These are phyloP conservation scores for Clupea harengus DNA, from an alignment of 2,113 vertebrate species.

Conservation along the genomic window DNA sequence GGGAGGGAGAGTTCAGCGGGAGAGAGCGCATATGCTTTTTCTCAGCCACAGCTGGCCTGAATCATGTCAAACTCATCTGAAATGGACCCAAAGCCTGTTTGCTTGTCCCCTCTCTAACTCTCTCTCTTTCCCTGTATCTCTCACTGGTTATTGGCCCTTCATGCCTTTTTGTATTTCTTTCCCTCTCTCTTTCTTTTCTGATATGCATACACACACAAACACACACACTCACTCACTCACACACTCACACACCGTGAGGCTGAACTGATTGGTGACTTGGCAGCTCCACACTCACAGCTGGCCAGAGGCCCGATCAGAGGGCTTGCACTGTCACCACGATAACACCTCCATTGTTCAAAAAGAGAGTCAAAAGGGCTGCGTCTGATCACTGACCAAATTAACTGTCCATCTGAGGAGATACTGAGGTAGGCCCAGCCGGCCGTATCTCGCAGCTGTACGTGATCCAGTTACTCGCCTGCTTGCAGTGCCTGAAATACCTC, in stretches of 20 bases:
- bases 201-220: neutral
- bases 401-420: constrained; percentile 58
- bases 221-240: too few relatives aligned
- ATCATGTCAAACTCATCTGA: constrained; percentile 33
- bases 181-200: constrained; percentile 2
- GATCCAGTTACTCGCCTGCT: constrained; percentile 48
- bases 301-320: constrained; percentile 35
- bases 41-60: constrained; percentile 18
- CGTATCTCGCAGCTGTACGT: constrained; percentile 23
- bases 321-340: constrained; percentile 47
- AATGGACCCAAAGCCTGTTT: constrained; percentile 21
- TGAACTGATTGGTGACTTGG: constrained; percentile 7
- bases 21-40: neutral
- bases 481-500: constrained; percentile 29
- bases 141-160: neutral
- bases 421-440: constrained; percentile 48
- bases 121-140: neutral
- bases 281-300: constrained; percentile 23
- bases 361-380: constrained; percentile 40
- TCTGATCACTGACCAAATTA: constrained; percentile 59
- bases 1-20: neutral
- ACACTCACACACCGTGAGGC: constrained; percentile 10
- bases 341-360: constrained; percentile 48
- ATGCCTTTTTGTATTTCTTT: neutral
- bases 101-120: constrained; percentile 1